A percentile compares a stretch with the other conserved stretches of the same genome.
These are phyloP conservation scores for Carcinoscorpius rotundicauda DNA, from an alignment of 1,140 invertebrate species.

Conservation along the genomic window DNA sequence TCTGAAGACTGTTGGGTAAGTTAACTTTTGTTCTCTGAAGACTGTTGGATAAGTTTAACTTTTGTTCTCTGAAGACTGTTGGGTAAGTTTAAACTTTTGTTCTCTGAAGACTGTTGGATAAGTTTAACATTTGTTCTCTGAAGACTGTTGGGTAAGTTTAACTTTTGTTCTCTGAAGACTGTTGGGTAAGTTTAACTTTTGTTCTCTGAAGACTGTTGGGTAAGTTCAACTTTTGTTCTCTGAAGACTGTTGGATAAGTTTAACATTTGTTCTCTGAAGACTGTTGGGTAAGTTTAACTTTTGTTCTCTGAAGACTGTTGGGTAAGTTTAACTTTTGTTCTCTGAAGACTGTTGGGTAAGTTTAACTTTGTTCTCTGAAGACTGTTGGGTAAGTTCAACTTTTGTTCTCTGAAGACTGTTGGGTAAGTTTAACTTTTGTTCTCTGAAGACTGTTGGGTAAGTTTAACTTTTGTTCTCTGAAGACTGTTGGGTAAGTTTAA, in stretches of 20 bases:
- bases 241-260: constrained; percentile 26
- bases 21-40: background rate
- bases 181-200: constrained; percentile 20
- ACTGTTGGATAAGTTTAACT: constrained; percentile 22
- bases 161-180: no score
- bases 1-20: no score
- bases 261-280: background rate
- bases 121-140: constrained; percentile 2
- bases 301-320: no score
- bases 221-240: constrained; percentile 9
- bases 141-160: constrained; percentile 24
- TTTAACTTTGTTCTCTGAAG: background rate
- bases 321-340: constrained; percentile 16
- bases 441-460: no score
- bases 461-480: constrained; percentile 1
- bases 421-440: constrained; percentile 16
- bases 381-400: constrained; percentile 23
- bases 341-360: no score
- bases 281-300: constrained; percentile 22
- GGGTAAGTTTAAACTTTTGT: constrained; percentile 16
- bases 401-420: no score
- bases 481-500: constrained; percentile 24
- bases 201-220: no score
- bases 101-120: no score
- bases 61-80: no score